Conservation (phyloP, 2,797 vertebrate genomes). For the Cyclopterus lumpus region DNA sequence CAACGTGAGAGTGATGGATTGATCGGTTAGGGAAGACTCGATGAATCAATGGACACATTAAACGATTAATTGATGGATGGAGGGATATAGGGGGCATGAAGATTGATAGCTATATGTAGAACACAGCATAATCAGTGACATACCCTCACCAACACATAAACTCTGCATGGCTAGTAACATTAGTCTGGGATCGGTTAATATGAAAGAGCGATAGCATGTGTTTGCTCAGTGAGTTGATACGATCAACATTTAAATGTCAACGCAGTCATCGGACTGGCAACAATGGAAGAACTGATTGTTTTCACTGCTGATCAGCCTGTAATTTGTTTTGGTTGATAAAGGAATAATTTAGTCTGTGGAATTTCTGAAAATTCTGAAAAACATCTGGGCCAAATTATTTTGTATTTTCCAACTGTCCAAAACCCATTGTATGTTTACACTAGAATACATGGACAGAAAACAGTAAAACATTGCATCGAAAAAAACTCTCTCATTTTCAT, state of each 20-base stretch:
- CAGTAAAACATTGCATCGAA: too few relatives aligned
- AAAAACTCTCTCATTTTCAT: not conserved
- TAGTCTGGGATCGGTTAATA: not conserved
- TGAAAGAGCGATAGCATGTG: not conserved
- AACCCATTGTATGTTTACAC: not conserved
- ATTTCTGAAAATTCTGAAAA: not conserved
- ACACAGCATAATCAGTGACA: not conserved
- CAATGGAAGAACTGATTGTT: too few relatives aligned
- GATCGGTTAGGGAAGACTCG: slow-evolving; percentile 2
- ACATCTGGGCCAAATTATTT: not conserved
- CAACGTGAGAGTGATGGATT: not conserved
- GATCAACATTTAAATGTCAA: not conserved
- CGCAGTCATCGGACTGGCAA: too few relatives aligned
- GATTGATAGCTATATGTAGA: not conserved
- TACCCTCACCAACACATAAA: not conserved
- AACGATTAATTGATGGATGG: not conserved
- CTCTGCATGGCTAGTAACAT: not conserved
- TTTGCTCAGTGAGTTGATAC: too few relatives aligned
- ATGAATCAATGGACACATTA: not conserved
- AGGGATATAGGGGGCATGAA: not conserved
- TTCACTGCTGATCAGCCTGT: too few relatives aligned
- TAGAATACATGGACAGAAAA: too few relatives aligned
- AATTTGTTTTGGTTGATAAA: too few relatives aligned
- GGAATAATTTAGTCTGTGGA: too few relatives aligned
- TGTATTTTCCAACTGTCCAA: not conserved